phyloP scores from a whole-genome alignment of 2,888 invertebrate species.

The Mamestra brassicae region DNA sequence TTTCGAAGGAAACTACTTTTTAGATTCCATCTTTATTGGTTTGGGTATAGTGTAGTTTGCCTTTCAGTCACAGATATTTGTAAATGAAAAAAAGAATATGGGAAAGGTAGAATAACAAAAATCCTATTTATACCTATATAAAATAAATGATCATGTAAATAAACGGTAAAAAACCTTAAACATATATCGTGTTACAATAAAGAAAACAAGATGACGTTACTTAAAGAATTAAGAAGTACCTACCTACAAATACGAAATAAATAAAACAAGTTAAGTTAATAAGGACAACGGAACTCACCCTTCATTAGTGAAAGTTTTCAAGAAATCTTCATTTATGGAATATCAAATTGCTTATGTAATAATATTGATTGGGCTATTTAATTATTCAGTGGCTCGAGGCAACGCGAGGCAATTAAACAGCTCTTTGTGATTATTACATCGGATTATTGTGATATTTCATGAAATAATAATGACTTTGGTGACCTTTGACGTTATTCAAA shows the following conservation, averaged over 20 bases:
- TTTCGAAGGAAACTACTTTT: neutral
- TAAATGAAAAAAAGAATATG: neutral
- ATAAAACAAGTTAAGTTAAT: slow-evolving; percentile 40
- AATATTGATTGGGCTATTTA: slow-evolving; percentile 34
- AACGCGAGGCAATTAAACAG: slow-evolving; percentile 9
- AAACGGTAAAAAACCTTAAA: neutral
- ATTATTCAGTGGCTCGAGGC: slow-evolving; percentile 26
- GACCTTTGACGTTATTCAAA: neutral
- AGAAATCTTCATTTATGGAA: slow-evolving; percentile 24
- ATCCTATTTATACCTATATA: too few relatives aligned
- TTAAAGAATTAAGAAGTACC: slow-evolving; percentile 30
- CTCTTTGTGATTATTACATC: slow-evolving; percentile 18
- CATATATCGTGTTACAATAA: neutral
- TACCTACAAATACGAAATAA: slow-evolving; percentile 33
- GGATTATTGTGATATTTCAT: neutral
- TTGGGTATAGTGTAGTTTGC: neutral
- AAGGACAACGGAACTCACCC: slow-evolving; percentile 23
- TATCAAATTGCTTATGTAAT: slow-evolving; percentile 27
- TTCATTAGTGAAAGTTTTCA: slow-evolving; percentile 46
- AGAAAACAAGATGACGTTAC: neutral
- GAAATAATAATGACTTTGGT: slow-evolving; percentile 4
- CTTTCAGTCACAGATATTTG: neutral
- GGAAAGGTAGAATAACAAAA: too few relatives aligned
- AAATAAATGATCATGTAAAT: too few relatives aligned
- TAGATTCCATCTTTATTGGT: neutral